Base-by-base conservation (phyloP, 2,113 vertebrate genomes). In the Embiotoca jacksoni region DNA sequence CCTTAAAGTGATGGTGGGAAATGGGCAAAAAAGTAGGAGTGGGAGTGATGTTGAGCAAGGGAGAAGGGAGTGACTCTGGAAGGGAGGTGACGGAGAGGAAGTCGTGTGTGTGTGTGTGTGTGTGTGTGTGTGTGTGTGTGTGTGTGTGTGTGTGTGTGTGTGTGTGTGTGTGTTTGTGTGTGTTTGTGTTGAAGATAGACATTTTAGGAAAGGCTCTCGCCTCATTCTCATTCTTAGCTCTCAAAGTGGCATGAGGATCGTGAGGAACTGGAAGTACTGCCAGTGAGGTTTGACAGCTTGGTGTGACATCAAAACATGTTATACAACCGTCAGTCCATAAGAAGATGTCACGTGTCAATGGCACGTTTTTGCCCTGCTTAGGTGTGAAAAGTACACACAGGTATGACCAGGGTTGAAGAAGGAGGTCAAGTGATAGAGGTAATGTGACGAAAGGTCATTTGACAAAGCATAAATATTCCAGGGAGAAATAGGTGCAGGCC, bases 1-100 rank as follows among this genome's bases (percentile, higher is more conserved):
- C 88, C 83, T 88, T 88, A 88, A 90, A 91, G 80, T 89, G 84
- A 89, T 81, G 72, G 73, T 35, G 44, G 31, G 50, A 77, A 79
- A 81, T 63, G 37, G n/a, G 50, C 30, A 77, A 75, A 77, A 23
- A 49, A 61, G 71, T 65, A 30, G 75, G 60, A 81, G 68, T 72
- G 32, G 49, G 47, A 62, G 47, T 16, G 56, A 83, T 59, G 35
- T 54, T 61, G 59, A 80, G 58, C 53, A 23, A 66, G 66, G 30
- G 32, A 75, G 74, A 69, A 57, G 33, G 63, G 60, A 78, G 52
- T 73, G 75, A 65, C 54, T 49, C 41, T 55, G 59, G n/a, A 59
- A 32, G 30, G 46, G 73, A 75, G 37, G 47, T 69, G 33, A 65
- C 63, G 60, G 5, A 15, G 32, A 23, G 56, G 15, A 14, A 49